These are phyloP conservation scores for Thinocorus orbignyianus DNA, from an alignment of 2,113 vertebrate genomes.

Conservation along the genomic window DNA sequence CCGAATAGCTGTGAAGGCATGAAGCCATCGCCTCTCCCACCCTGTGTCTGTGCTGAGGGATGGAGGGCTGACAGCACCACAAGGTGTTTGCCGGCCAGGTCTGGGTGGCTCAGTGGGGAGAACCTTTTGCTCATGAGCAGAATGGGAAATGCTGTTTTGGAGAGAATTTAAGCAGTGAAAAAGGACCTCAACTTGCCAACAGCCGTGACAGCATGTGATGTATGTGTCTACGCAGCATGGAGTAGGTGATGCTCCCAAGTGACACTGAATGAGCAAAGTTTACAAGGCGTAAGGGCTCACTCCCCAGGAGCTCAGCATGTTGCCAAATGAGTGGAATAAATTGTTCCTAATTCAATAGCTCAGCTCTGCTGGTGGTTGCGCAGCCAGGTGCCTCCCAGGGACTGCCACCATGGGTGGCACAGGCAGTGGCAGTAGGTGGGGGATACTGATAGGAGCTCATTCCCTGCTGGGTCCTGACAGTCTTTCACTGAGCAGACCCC, in stretches of 20 bases:
- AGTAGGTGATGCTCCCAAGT: background rate
- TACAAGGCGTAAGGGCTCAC: rapidly evolving
- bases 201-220: background rate
- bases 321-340: background rate
- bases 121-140: background rate
- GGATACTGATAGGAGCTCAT: rapidly evolving
- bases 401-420: rapidly evolving
- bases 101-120: background rate
- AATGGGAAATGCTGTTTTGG: background rate
- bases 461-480: background rate
- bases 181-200: background rate
- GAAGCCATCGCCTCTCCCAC: background rate
- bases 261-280: background rate
- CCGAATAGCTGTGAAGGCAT: background rate
- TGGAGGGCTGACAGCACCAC: background rate
- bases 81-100: background rate
- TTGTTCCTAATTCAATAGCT: background rate
- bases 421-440: rapidly evolving
- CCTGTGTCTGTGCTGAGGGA: background rate
- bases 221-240: rapidly evolving
- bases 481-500: background rate
- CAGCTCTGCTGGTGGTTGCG: background rate
- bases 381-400: background rate
- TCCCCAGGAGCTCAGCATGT: background rate
- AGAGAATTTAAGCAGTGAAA: background rate